Base-by-base conservation (phyloP, 2,797 vertebrate species). In the Lutjanus argentimaculatus region DNA sequence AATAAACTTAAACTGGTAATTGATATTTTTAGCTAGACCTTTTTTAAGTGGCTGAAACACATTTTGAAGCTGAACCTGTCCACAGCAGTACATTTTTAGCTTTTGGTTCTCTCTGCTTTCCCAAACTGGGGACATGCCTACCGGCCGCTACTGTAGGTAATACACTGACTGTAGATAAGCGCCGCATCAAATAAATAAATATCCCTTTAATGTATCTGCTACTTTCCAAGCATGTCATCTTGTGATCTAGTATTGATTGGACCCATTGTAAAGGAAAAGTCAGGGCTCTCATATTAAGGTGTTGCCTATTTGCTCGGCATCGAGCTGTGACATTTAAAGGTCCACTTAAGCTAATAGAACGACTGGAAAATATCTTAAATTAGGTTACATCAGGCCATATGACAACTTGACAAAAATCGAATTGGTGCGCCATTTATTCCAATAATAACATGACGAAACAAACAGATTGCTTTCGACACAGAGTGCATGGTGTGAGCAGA, bases 401-500 rank as follows among this genome's bases (percentile, higher is more conserved):
- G 21, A 75, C 25, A 77, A 21, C 15, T 51, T 67, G 63, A 66
- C 45, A 17, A 21, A 70, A 76, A 68, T 68, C 14, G 36, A 73
- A 80, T 59, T 0, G 4, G 51, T 17, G 43, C 63, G 2, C 0
- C 36, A 56, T 70, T 65, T 43, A 74, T 49, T 53, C 76, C 53
- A 46, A 19, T 16, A 51, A 45, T 13, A 45, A 57, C 10, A 7
- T 67, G 55, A 2, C 6, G 25, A 49, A 67, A 75, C 65, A 80
- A 80, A 57, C 83, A 85, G 72, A 85, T 81, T 74, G 85, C 64
- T 69, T 67, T 75, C n/a, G 65, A 51, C 74, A 63, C 63, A 14
- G 86, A 36, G 73, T 40, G 84, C 70, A 30, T 36, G 76, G 82
- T 79, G 76, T 67, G 80, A 85, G 87, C 73, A 59, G 79, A 86